Conservation (phyloP, 2,113 vertebrate genomes). For the Burhinus bistriatus region DNA sequence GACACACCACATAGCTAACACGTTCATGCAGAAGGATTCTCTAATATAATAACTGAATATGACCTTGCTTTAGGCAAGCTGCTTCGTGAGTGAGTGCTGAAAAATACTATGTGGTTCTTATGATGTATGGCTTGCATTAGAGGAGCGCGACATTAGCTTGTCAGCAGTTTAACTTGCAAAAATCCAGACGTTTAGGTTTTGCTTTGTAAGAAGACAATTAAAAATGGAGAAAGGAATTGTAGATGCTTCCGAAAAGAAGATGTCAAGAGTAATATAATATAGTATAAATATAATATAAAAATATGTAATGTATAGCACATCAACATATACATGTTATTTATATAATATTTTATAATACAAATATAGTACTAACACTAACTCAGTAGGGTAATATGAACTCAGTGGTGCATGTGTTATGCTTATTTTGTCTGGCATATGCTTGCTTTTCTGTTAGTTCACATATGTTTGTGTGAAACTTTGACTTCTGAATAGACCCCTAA, state of each 20-base stretch:
- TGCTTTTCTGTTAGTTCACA: background rate
- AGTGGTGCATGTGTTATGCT: background rate
- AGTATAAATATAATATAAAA: background rate
- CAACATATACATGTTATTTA: background rate
- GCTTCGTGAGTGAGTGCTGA: background rate
- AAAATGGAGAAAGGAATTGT: background rate
- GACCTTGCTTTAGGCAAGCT: constrained; percentile 57
- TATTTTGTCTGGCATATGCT: background rate
- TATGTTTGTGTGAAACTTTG: background rate
- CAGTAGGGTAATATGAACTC: fast-evolving
- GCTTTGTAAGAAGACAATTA: background rate
- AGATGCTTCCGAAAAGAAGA: background rate
- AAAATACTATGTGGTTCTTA: background rate
- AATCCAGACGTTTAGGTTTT: background rate
- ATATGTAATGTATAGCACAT: background rate
- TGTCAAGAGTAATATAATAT: background rate
- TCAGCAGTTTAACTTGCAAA: background rate
- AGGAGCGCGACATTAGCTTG: background rate
- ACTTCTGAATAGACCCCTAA: background rate
- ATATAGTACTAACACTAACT: background rate
- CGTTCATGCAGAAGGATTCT: background rate
- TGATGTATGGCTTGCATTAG: background rate
- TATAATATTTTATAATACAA: background rate
- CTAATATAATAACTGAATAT: background rate
- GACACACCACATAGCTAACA: background rate